Evolutionary conservation across 1,140 invertebrate genomes (phyloP).

Genomic region (Heliothis subflexa): DNA sequence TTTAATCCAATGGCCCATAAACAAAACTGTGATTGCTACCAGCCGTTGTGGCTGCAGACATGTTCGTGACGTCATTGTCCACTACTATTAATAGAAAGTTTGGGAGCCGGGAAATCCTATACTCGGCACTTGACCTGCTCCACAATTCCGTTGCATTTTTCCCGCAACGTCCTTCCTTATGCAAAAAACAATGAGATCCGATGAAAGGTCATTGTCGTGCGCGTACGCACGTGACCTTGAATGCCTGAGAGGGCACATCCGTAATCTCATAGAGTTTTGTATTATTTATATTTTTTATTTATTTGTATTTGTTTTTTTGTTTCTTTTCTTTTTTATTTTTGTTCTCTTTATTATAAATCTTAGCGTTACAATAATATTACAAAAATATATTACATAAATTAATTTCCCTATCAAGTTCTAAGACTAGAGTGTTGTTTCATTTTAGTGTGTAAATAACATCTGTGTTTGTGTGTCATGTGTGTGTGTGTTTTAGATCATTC

Average conservation of each 20-base stretch:
- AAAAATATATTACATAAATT: slow-evolving; percentile 83
- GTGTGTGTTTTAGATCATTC: slow-evolving; percentile 58
- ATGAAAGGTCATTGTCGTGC: slow-evolving; percentile 79
- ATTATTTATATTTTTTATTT: slow-evolving; percentile 61
- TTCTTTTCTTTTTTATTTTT: slow-evolving; percentile 81
- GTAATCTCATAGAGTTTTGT: slow-evolving; percentile 48
- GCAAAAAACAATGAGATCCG: slow-evolving; percentile 62
- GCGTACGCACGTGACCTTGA: slow-evolving; percentile 71
- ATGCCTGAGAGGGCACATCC: slow-evolving; percentile 45
- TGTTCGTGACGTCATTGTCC: slow-evolving; percentile 66
- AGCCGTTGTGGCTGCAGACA: slow-evolving; percentile 71
- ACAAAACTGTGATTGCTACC: slow-evolving; percentile 73
- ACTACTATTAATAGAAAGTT: slow-evolving; percentile 63
- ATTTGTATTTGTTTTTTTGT: slow-evolving; percentile 76
- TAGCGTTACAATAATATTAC: slow-evolving; percentile 82
- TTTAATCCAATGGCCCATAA: slow-evolving; percentile 73
- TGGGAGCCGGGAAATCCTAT: slow-evolving; percentile 71
- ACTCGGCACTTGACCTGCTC: slow-evolving; percentile 76
- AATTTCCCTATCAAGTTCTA: slow-evolving; percentile 72
- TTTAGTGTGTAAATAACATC: slow-evolving; percentile 63
- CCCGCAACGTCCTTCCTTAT: slow-evolving; percentile 52
- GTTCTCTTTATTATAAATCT: slow-evolving; percentile 85
- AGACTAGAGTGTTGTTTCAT: slow-evolving; percentile 64
- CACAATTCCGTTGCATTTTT: slow-evolving; percentile 67
- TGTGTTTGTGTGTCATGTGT: slow-evolving; percentile 64